A percentile compares a stretch with the other conserved stretches of the same genome.
Conservation (phyloP, 1,140 invertebrate genomes). For the Drosophila littoralis region DNA sequence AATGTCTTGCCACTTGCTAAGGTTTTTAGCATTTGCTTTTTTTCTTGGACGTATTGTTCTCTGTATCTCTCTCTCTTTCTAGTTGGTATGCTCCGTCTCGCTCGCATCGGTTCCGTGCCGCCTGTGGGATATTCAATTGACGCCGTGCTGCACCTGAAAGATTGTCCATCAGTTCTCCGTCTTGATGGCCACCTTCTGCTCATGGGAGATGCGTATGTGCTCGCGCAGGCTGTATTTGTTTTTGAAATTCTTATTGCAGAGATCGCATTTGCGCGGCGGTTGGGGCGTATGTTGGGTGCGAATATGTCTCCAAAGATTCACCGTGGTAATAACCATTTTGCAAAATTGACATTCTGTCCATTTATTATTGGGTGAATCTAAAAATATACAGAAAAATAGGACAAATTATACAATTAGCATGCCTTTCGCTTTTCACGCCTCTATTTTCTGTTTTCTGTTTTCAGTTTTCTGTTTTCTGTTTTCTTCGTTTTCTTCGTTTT, state of each 20-base stretch:
- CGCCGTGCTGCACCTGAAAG: slow-evolving; percentile 51
- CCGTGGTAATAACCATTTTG: slow-evolving; percentile 84
- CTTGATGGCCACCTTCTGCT: slow-evolving; percentile 79
- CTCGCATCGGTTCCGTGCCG: slow-evolving; percentile 3
- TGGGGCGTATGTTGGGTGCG: slow-evolving; percentile 84
- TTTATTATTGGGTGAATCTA: slow-evolving; percentile 85
- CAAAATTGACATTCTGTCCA: slow-evolving; percentile 85
- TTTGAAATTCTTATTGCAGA: slow-evolving; percentile 84
- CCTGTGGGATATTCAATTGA: slow-evolving; percentile 28
- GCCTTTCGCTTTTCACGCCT: not conserved
- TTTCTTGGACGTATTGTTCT: slow-evolving; percentile 39
- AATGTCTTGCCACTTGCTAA: not conserved
- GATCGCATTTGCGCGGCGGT: slow-evolving; percentile 83
- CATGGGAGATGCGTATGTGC: slow-evolving; percentile 84
- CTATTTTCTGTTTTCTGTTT: not conserved
- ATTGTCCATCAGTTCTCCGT: slow-evolving; percentile 81
- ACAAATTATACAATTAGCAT: slow-evolving; percentile 59
- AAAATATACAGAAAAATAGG: slow-evolving; percentile 84
- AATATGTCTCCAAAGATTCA: slow-evolving; percentile 85
- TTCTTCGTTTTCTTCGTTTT: no score
- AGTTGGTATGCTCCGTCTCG: slow-evolving; percentile 1
- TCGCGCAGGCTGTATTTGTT: slow-evolving; percentile 84
- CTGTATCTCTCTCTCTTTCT: not conserved
- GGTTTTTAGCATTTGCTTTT: not conserved
- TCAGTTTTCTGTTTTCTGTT: not conserved